A percentile compares a stretch with the other conserved stretches of the same genome.
These are phyloP conservation scores for Aplysia californica DNA, from an alignment of 1,140 invertebrate species.

Conservation along the genomic window DNA sequence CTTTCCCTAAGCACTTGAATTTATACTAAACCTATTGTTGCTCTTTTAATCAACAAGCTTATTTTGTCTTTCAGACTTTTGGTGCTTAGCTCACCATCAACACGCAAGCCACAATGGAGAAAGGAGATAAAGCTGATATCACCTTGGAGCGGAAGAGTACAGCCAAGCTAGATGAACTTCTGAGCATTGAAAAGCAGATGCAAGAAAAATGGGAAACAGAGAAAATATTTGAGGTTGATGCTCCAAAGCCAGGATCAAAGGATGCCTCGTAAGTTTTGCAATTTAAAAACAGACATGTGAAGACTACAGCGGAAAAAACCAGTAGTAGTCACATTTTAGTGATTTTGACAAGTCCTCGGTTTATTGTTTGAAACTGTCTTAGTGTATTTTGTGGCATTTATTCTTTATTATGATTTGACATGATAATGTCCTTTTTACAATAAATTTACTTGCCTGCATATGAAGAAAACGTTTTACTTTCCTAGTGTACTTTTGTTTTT, in stretches of 20 bases:
- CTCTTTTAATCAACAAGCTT: no score
- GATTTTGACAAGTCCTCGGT: not conserved
- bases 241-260: constrained; percentile 70
- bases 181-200: constrained; percentile 84
- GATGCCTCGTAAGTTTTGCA: constrained; percentile 52
- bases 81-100: no score
- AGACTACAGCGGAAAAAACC: not conserved
- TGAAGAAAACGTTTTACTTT: not conserved
- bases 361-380: not conserved
- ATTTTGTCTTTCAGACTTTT: no score
- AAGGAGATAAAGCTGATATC: constrained; percentile 12
- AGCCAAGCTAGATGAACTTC: constrained; percentile 90
- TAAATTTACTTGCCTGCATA: no score
- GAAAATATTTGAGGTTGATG: constrained; percentile 85
- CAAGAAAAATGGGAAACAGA: constrained; percentile 85
- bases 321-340: not conserved
- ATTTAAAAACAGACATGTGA: not conserved
- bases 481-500: no score
- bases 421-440: not conserved
- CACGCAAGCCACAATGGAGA: no score
- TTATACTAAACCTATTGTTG: no score
- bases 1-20: no score
- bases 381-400: not conserved
- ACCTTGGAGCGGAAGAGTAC: constrained; percentile 86
- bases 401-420: not conserved